Evolutionary conservation across 2,113 vertebrate species (phyloP), one percentile per base, ranked within the genome.

Genomic region (Phalacrocorax pelagicus): DNA sequence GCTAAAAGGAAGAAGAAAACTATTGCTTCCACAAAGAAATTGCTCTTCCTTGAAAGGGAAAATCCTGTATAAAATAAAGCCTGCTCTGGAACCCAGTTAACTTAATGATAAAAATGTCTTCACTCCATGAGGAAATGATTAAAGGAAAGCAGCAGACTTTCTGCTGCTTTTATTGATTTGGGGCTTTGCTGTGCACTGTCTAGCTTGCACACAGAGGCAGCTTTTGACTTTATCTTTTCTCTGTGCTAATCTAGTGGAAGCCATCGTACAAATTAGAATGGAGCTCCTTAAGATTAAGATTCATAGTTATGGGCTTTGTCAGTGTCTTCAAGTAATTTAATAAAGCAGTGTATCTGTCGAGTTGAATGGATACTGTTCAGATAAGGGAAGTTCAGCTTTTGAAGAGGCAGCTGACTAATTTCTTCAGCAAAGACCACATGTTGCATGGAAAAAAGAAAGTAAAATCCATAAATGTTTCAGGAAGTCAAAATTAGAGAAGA

Each of bases 291-390:
- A 92, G 78, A 94, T 95, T 75, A 95, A 91, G 87, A 87, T 83
- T 78, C 77, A 74, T 57, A 57, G 82, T 82, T 94, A 88, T 80
- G 54, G 83, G 38, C 38, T 96, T 84, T 94, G 81, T 94, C 83
- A 90, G 32, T 83, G 69, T 72, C 81, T 97, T 66, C 77, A 81
- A 74, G 77, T 90, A 96, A 96, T 90, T 97, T 74, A 94, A 92
- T 98, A 95, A 94, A 87, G 40, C 36, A 66, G 20, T 55, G 32
- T 75, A 24, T 86, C 86, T 88, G 63, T 90, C 58, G 10, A 54
- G 79, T 67, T 81, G 77, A 92, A 95, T 59, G 27, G 52, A 70
- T 55, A 29, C n/a, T 81, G 30, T 84, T 93, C 74, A 96, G 78
- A 92, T 94, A 94, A 96, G 55, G 38, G 24, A 89, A 81, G 49